These are phyloP conservation scores for Acinonyx jubatus DNA, from an alignment of 2,113 vertebrate species.

Conservation along the genomic window DNA sequence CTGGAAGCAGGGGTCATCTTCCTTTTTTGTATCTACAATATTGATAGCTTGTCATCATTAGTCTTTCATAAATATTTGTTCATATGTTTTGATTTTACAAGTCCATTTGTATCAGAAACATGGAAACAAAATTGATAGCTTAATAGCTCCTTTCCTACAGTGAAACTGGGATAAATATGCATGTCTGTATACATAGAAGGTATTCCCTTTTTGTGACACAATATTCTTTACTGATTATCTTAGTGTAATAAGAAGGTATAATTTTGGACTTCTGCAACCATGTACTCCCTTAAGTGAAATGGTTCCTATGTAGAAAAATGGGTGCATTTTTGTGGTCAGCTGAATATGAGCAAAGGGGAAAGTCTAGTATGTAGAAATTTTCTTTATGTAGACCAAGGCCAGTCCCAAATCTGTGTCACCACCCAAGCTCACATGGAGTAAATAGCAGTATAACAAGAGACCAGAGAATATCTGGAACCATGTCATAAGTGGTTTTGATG, in stretches of 20 bases:
- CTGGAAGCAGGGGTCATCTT: background rate
- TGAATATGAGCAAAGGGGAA: background rate
- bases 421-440: background rate
- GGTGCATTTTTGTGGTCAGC: background rate
- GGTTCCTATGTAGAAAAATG: background rate
- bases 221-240: background rate
- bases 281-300: background rate
- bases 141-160: background rate
- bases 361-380: rapidly evolving
- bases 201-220: background rate
- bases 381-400: background rate
- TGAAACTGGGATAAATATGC: background rate
- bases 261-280: background rate
- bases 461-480: background rate
- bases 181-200: background rate
- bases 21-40: background rate
- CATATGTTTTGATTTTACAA: background rate
- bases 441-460: background rate
- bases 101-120: background rate
- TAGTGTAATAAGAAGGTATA: background rate
- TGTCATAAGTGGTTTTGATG: background rate
- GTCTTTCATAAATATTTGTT: background rate
- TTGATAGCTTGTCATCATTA: background rate
- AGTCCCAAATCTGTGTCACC: background rate
- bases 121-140: background rate